phyloP scores from a whole-genome alignment of 2,113 vertebrate species.

The Delphinapterus leucas region DNA sequence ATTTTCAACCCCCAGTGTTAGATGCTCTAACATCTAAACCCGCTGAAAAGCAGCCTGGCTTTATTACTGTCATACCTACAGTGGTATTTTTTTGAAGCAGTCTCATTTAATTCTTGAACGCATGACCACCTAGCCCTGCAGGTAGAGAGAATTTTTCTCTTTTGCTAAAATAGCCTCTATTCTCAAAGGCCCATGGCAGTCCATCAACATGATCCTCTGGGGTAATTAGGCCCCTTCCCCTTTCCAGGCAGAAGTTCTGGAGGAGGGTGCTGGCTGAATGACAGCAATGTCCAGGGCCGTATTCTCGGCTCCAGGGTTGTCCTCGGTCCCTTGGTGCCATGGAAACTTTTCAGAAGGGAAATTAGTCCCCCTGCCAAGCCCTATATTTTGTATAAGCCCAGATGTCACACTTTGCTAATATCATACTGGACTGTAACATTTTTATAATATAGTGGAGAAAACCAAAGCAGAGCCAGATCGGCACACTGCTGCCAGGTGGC shows the following conservation, averaged over 20 bases:
- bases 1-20: slow-evolving; percentile 54
- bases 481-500: slow-evolving; percentile 81
- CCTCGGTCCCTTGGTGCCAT: not conserved
- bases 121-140: slow-evolving; percentile 40
- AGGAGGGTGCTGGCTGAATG: not conserved
- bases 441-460: slow-evolving; percentile 82
- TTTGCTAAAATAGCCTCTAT: slow-evolving; percentile 45
- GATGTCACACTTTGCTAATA: slow-evolving; percentile 80
- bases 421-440: slow-evolving; percentile 78
- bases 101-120: slow-evolving; percentile 54
- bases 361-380: slow-evolving; percentile 66
- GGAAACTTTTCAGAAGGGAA: slow-evolving; percentile 71
- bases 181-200: slow-evolving; percentile 1
- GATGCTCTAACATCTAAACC: slow-evolving; percentile 32
- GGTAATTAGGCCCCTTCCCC: not conserved
- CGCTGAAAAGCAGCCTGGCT: slow-evolving; percentile 9
- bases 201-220: slow-evolving; percentile 4
- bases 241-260: not conserved
- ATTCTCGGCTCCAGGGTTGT: not conserved
- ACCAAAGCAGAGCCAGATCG: slow-evolving; percentile 77
- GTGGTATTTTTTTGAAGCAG: not conserved
- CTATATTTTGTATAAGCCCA: slow-evolving; percentile 78
- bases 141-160: slow-evolving; percentile 28
- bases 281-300: not conserved
- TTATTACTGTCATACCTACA: not conserved